Evolutionary conservation across 2,797 vertebrate species (phyloP), one percentile per base, ranked within the genome.

Genomic region (Atherinosoma microstoma): DNA sequence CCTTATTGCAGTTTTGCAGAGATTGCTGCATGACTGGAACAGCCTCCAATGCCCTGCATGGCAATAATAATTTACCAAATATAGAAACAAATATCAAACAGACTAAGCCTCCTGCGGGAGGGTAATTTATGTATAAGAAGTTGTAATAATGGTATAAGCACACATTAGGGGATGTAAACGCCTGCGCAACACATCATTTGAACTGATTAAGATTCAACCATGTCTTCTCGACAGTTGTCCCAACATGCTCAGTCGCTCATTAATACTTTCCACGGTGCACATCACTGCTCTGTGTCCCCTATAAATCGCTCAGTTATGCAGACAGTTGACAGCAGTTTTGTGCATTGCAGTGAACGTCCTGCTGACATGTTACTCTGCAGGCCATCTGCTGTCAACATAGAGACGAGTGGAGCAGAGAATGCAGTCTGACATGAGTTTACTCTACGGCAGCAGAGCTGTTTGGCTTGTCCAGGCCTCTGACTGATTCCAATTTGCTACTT

Each of bases 51-150:
- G 47, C 61, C 68, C 62, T 81, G 80, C 74, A 74, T 79, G 82
- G 69, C 58, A 87, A 86, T 87, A 66, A 83, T 36, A 68, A 67
- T 24, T 34, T 7, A 70, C 84, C 78, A 89, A 87, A 90, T 90
- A 86, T 89, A 90, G 87, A 84, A 80, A 70, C 81, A 83, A 78
- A 79, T 76, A 79, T 73, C 38, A 78, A 83, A 68, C 75, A 64
- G 60, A 34, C 67, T 73, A 62, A 84, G 73, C 76, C 76, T 82
- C 71, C 74, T 79, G 71, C 60, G 72, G 75, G 54, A 84, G 70
- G 62, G 59, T 70, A 56, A 78, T 62, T 57, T 70, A 70, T 79
- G 79, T 61, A 75, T 61, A 56, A 73, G 64, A 77, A 68, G 49
- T 64, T 71, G 45, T 59, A 80, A 71, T 73, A 76, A 79, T 49